Evolutionary conservation across 1,140 invertebrate species (phyloP).

Genomic region (Heliothis virescens): DNA sequence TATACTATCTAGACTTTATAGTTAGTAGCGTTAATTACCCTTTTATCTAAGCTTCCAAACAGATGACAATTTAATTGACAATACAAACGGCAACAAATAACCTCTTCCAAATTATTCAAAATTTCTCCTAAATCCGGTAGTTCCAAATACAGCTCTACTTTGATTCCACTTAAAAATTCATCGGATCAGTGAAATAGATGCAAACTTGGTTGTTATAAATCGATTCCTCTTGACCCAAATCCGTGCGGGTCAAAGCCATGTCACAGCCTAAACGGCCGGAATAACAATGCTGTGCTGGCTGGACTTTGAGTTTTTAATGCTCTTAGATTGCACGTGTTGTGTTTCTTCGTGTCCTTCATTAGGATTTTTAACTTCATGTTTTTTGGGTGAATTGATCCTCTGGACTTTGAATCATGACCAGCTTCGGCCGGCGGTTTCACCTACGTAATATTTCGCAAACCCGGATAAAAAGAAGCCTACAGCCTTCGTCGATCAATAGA

Average conservation of each 20-base stretch:
- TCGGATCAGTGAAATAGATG: slow-evolving; percentile 47
- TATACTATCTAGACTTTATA: too few species aligned
- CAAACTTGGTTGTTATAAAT: slow-evolving; percentile 65
- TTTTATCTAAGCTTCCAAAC: too few species aligned
- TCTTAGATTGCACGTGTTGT: neutral
- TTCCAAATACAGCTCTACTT: neutral
- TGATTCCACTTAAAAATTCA: slow-evolving; percentile 52
- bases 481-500: too few species aligned
- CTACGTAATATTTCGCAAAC: neutral
- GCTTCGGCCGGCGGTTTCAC: too few species aligned
- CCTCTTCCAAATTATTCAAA: slow-evolving; percentile 1
- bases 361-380: neutral
- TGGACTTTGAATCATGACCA: too few species aligned
- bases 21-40: too few species aligned
- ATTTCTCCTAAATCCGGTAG: neutral
- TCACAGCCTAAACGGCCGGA: slow-evolving; percentile 62
- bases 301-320: slow-evolving; percentile 29
- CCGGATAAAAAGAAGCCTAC: too few species aligned
- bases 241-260: slow-evolving; percentile 76
- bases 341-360: neutral
- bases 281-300: slow-evolving; percentile 60
- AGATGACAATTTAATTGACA: too few species aligned
- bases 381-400: too few species aligned
- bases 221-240: slow-evolving; percentile 83
- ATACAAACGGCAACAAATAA: too few species aligned